Evolutionary conservation across 2,113 vertebrate genomes (phyloP).

Genomic region (Scolopax mira): DNA sequence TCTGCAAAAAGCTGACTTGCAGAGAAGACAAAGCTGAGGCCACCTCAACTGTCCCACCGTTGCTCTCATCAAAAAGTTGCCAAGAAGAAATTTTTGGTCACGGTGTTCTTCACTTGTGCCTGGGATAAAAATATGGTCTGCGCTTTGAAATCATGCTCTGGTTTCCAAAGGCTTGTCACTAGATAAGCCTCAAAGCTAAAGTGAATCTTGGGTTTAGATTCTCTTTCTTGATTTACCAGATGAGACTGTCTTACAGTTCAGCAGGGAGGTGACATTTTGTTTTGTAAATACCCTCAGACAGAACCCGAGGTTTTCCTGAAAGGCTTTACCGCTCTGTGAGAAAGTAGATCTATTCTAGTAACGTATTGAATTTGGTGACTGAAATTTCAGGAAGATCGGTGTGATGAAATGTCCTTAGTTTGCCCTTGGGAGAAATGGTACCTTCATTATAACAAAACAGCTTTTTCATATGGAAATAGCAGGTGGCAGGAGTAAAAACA

Average conservation of each 20-base stretch:
- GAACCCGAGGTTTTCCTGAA: not conserved
- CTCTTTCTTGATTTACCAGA: not conserved
- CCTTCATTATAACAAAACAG: slow-evolving; percentile 10
- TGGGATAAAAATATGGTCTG: not conserved
- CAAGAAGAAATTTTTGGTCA: not conserved
- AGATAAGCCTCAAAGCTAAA: not conserved
- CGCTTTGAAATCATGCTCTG: not conserved
- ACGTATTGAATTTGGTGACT: not conserved
- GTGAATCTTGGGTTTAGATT: not conserved
- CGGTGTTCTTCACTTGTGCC: not conserved
- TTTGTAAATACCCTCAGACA: slow-evolving; percentile 2
- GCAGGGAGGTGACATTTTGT: not conserved
- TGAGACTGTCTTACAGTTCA: not conserved
- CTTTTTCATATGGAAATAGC: slow-evolving; percentile 51
- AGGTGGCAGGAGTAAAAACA: slow-evolving; percentile 53
- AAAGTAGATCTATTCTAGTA: slow-evolving; percentile 1
- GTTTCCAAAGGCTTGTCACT: not conserved
- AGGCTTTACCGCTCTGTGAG: not conserved
- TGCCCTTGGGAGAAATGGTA: slow-evolving; percentile 19
- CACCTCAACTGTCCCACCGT: not conserved
- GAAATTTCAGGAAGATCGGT: not conserved
- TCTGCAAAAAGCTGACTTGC: not conserved
- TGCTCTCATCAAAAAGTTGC: not conserved
- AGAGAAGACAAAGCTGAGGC: not conserved
- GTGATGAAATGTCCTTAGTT: slow-evolving; percentile 38